Base-by-base conservation (phyloP, 2,113 vertebrate genomes). In the Columba livia region DNA sequence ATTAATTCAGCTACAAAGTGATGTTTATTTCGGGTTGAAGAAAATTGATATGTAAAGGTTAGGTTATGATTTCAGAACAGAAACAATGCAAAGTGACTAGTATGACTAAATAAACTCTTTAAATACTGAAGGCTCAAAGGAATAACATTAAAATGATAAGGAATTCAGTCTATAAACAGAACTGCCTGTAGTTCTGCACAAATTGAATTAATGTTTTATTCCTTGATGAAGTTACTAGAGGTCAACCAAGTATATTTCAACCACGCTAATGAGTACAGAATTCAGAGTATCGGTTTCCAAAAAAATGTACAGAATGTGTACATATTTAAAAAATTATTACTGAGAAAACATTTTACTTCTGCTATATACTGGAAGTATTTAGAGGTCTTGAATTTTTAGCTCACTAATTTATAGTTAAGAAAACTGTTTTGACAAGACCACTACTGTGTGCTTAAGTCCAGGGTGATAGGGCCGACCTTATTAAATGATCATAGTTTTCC, bases 391-490 rank as follows among this genome's bases (percentile, higher is more conserved):
- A 73, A 28, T 24, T 69, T 79, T 65, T 88, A 85, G 15, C 20
- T 80, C 15, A 36, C 15, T 61, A 16, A 10, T 80, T 95, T 24
- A 23, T 50, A 67, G 15, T 77, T 85, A 70, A 92, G 71, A 54
- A 70, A 79, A 57, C 26, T 71, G 31, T 88, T 88, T 94, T 88
- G 84, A 72, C 88, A 91, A 91, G 60, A 50, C 47, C 15, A 12
- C 36, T 82, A 29, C 69, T 86, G 11, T 79, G 50, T 86, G 38
- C 47, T 90, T 89, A 90, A 84, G 29, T 81, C 84, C 54, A 28
- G 47, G 88, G 31, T 85, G 94, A 95, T 93, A 88, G 94, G 48
- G 21, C 67, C 79, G 81, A 81, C 75, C 80, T 36, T 96, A 26
- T 87, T 93, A 91, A 89, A 93, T 91, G 93, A 94, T 92, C 61